A percentile compares a stretch with the other conserved stretches of the same genome.
phyloP scores from a whole-genome alignment of 2,888 invertebrate genomes.

The Willowsia nigromaculata region DNA sequence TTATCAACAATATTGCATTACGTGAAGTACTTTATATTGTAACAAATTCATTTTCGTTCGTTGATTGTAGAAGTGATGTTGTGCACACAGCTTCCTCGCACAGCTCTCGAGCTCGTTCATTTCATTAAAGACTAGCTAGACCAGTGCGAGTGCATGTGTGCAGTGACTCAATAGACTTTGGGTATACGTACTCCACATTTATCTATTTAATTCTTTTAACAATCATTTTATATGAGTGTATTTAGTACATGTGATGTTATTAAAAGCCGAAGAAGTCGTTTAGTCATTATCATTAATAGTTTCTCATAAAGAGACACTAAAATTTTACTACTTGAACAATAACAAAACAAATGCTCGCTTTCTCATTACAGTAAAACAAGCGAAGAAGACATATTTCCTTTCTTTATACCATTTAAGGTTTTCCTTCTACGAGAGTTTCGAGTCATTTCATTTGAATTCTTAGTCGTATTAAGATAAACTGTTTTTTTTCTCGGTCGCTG shows the following conservation, averaged over 20 bases:
- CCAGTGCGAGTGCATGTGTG: no score
- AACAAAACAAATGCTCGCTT: not conserved
- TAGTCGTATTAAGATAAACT: not conserved
- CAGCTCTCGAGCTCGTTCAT: not conserved
- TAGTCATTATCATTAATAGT: constrained; percentile 50
- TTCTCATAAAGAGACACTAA: constrained; percentile 32
- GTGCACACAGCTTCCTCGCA: constrained; percentile 61
- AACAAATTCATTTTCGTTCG: constrained; percentile 58
- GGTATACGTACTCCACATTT: not conserved
- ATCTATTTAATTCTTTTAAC: not conserved
- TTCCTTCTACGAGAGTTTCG: not conserved
- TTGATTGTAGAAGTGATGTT: constrained; percentile 14
- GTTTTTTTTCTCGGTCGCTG: not conserved
- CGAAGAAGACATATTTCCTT: not conserved
- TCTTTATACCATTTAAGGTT: constrained; percentile 9
- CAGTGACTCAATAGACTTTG: not conserved
- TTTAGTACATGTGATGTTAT: not conserved
- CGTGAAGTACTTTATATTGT: constrained; percentile 42
- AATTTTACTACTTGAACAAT: constrained; percentile 31
- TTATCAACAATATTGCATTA: constrained; percentile 31
- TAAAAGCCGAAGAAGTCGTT: constrained; percentile 32
- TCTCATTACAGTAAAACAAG: not conserved
- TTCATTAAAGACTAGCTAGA: not conserved
- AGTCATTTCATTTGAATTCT: not conserved
- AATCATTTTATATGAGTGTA: no score